Evolutionary conservation across 2,797 vertebrate species (phyloP), one percentile per base, ranked within the genome.

Genomic region (Amblyopsis hoosieri): DNA sequence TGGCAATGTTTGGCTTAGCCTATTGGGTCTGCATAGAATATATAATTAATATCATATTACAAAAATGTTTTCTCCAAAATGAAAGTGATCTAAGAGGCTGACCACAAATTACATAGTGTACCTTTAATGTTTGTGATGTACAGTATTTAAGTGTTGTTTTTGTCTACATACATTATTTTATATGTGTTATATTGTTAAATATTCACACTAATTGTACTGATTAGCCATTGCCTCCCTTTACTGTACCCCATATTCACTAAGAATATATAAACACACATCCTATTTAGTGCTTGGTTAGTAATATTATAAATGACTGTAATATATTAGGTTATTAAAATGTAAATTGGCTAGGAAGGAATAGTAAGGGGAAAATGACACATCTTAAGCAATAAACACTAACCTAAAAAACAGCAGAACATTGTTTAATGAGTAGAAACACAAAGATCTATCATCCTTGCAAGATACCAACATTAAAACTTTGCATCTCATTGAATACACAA

Each of bases 251-350:
- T 60, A 52, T 52, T 55, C 58, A 54, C 13, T 12, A 47, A 49
- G 77, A 72, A 74, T 64, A 68, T 45, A 62, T 68, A 69, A 81
- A 79, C 66, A 64, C 29, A 67, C 46, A 66, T 64, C 13, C 13
- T 70, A 58, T 71, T 65, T 65, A 66, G 63, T 72, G 66, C 66
- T 45, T 51, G 66, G 49, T 62, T 64, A 14, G 64, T 62, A 60
- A 70, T 81, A 78, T 78, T 81, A 80, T 67, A 69, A 71, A 85
- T 81, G 64, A 68, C 52, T 70, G 46, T 76, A 74, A 82, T 81
- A 60, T 76, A 72, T 69, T 68, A 65, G 64, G 71, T 77, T 69
- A 83, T 87, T 84, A 82, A 62, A 76, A 78, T 83, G 78, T 74
- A 78, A 80, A 84, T 74, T 78, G 72, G 60, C 60, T 56, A 64